These are phyloP conservation scores for Noctuana brunneofusca DNA, from an alignment of 2,888 invertebrate genomes.

Conservation along the genomic window DNA sequence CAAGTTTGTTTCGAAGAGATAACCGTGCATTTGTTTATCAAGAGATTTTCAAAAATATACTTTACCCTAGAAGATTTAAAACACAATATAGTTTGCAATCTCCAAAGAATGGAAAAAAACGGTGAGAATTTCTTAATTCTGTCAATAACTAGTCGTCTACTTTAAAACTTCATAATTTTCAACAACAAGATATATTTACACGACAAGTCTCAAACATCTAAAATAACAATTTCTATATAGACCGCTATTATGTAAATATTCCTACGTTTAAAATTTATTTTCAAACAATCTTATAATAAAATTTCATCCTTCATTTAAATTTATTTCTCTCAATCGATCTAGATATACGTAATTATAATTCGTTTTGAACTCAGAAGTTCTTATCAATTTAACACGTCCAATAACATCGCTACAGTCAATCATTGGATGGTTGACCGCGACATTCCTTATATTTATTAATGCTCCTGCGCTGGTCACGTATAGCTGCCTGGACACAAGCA, in stretches of 20 bases:
- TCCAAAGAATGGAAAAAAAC: background rate
- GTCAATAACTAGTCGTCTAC: slow-evolving; percentile 41
- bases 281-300: slow-evolving; percentile 36
- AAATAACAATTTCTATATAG: slow-evolving; percentile 62
- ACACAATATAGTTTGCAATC: slow-evolving; percentile 3
- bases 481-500: too few relatives aligned
- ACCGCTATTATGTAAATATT: slow-evolving; percentile 33
- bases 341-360: slow-evolving; percentile 20
- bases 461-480: background rate
- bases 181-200: slow-evolving; percentile 62
- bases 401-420: background rate
- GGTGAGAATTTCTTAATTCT: background rate
- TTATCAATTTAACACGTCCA: background rate
- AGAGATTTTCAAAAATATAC: slow-evolving; percentile 19
- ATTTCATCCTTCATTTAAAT: background rate
- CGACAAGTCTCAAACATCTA: slow-evolving; percentile 57
- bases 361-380: slow-evolving; percentile 11
- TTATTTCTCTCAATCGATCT: slow-evolving; percentile 9
- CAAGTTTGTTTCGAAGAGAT: slow-evolving; percentile 20
- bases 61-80: slow-evolving; percentile 14
- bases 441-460: too few relatives aligned
- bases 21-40: slow-evolving; percentile 15
- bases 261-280: slow-evolving; percentile 17
- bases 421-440: background rate
- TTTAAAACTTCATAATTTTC: slow-evolving; percentile 44